Base-by-base conservation (phyloP, 2,113 vertebrate genomes). In the Semnopithecus entellus region DNA sequence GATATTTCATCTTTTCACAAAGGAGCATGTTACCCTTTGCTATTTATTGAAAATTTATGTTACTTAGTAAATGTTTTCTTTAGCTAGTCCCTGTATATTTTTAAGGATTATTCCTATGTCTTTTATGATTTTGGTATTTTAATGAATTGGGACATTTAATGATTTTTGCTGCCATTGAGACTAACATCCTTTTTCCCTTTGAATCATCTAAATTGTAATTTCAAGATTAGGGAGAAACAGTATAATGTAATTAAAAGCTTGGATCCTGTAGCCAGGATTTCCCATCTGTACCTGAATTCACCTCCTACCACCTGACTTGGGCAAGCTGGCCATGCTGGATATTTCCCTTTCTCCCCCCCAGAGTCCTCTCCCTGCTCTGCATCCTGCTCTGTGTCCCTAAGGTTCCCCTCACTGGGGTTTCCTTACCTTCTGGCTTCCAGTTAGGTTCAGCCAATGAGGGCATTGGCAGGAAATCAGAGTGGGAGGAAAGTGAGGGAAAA, bases 41-140 rank as follows among this genome's bases (percentile, higher is more conserved):
- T 12, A 66, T 88, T 91, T 88, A 79, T 30, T 82, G 11, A 90
- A 82, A 50, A 59, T 90, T 96, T 83, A 61, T 55, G 83, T 78
- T 64, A 9, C 23, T 40, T 73, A 23, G 43, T 30, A 35, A 93
- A 82, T 72, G 23, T 68, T 70, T 89, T 48, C 61, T 87, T 95
- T 87, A 48, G 7, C 3, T 50, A 82, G 22, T 0, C 4, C 3
- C 16, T 43, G 40, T 13, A 43, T 13, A 82, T 78, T 88, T 50
- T 73, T 68, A 89, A 85, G 38, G 5, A 85, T 55, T 88, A 72
- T 79, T 76, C 17, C 17, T 84, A 35, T 59, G 6, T 83, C 38
- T 72, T 82, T 91, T 83, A 57, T 85, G 30, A 30, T 45, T 72
- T 80, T 13, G 38, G 13, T 16, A 32, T 84, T 87, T 45, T 35